These are phyloP conservation scores for Malurus leucopterus DNA, from an alignment of 2,797 vertebrate species.

Conservation along the genomic window DNA sequence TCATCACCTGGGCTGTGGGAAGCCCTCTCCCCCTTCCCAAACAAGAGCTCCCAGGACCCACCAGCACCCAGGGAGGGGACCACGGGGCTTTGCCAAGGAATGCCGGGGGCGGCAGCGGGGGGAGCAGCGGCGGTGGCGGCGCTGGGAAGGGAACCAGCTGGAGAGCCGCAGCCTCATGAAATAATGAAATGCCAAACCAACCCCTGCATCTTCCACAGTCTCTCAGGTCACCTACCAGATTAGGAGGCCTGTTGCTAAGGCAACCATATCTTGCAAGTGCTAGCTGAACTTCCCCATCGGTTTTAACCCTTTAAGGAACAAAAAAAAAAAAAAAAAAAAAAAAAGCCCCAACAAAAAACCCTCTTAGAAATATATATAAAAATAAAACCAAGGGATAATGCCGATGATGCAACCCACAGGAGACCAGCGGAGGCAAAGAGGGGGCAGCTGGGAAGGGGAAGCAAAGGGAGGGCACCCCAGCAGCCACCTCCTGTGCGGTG, in stretches of 20 bases:
- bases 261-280: constrained; percentile 89
- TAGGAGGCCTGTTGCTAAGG: constrained; percentile 90
- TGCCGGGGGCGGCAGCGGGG: constrained; percentile 69
- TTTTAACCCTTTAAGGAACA: constrained; percentile 82
- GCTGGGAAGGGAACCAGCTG: constrained; percentile 73
- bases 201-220: constrained; percentile 81
- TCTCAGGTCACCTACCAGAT: constrained; percentile 94
- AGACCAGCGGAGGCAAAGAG: background rate
- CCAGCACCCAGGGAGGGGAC: background rate
- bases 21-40: background rate
- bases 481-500: constrained; percentile 20
- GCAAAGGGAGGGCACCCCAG: background rate
- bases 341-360: background rate
- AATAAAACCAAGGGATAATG: background rate
- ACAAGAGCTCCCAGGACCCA: background rate
- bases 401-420: background rate
- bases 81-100: constrained; percentile 64
- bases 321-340: background rate
- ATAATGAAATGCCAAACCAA: constrained; percentile 78
- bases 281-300: constrained; percentile 82
- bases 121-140: constrained; percentile 45
- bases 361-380: background rate
- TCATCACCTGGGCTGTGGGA: background rate
- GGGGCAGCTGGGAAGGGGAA: background rate
- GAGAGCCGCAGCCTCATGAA: constrained; percentile 79